These are phyloP conservation scores for Muscidifurax raptorellus DNA, from an alignment of 1,140 invertebrate species.

Conservation along the genomic window DNA sequence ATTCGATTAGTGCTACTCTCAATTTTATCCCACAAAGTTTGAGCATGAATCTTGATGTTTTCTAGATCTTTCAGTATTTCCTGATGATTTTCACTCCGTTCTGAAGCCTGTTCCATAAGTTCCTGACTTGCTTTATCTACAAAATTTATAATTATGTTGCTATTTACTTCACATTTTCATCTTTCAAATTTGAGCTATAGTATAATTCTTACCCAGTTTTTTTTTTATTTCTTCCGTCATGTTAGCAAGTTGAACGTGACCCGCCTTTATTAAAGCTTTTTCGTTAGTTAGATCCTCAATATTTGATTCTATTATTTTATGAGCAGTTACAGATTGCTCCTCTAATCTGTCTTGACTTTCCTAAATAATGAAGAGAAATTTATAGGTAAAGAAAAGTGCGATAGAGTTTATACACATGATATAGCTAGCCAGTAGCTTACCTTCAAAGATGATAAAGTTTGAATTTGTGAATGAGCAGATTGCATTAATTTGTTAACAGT, in stretches of 20 bases:
- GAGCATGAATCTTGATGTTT: constrained; percentile 76
- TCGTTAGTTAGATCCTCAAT: constrained; percentile 78
- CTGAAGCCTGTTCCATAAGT: constrained; percentile 72
- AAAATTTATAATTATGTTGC: constrained; percentile 44
- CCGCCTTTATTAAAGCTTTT: constrained; percentile 78
- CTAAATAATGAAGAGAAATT: constrained; percentile 58
- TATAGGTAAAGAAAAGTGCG: neutral
- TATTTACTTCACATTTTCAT: constrained; percentile 10
- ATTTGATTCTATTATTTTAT: constrained; percentile 77
- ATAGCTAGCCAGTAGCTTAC: constrained; percentile 44
- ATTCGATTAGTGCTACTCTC: constrained; percentile 73
- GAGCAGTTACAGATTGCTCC: constrained; percentile 73
- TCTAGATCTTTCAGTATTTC: constrained; percentile 78
- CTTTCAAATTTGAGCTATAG: neutral
- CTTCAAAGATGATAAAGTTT: constrained; percentile 69
- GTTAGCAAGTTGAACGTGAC: constrained; percentile 76
- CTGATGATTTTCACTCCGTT: constrained; percentile 75
- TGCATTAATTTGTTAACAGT: constrained; percentile 82
- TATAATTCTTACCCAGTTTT: constrained; percentile 75
- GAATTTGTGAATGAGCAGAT: constrained; percentile 73
- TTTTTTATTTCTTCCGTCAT: constrained; percentile 78
- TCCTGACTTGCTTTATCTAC: constrained; percentile 75
- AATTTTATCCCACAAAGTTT: constrained; percentile 77
- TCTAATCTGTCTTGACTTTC: constrained; percentile 77
- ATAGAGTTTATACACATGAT: neutral